Evolutionary conservation across 2,797 vertebrate species (phyloP).

Genomic region (Lycodopsis pacificus): DNA sequence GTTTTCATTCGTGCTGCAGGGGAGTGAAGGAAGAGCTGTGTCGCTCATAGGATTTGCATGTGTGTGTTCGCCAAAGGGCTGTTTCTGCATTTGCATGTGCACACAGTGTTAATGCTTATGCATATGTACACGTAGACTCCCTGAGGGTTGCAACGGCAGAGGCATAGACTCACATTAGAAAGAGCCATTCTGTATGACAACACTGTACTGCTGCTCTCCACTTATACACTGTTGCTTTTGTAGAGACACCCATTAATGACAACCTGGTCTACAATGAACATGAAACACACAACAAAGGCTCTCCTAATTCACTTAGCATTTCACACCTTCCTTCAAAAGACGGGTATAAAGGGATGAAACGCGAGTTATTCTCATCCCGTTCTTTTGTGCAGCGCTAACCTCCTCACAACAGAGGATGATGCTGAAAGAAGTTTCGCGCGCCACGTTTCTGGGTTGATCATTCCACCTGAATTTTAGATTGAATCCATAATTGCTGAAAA

Average conservation of each 20-base stretch:
- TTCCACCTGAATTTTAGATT: constrained; percentile 29
- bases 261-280: constrained; percentile 54
- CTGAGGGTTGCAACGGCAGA: constrained; percentile 35
- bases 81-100: constrained; percentile 65
- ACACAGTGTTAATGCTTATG: constrained; percentile 32
- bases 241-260: constrained; percentile 63
- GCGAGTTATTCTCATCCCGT: constrained; percentile 58
- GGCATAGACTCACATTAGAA: constrained; percentile 49
- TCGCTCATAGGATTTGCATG: constrained; percentile 77
- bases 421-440: constrained; percentile 38
- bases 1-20: constrained; percentile 37
- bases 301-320: constrained; percentile 64
- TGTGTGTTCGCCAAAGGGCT: constrained; percentile 51
- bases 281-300: constrained; percentile 65
- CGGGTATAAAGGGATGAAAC: constrained; percentile 67
- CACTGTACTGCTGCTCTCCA: constrained; percentile 24
- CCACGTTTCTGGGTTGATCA: constrained; percentile 14
- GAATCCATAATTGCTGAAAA: constrained; percentile 15
- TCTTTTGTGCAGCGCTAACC: constrained; percentile 53
- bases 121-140: constrained; percentile 28
- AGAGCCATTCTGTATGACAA: constrained; percentile 43
- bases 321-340: constrained; percentile 58
- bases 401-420: constrained; percentile 39
- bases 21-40: constrained; percentile 28
- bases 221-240: constrained; percentile 31